A percentile compares a stretch with the other conserved stretches of the same genome.
Evolutionary conservation across 2,797 vertebrate species (phyloP).

Genomic region (Rhinella marina): DNA sequence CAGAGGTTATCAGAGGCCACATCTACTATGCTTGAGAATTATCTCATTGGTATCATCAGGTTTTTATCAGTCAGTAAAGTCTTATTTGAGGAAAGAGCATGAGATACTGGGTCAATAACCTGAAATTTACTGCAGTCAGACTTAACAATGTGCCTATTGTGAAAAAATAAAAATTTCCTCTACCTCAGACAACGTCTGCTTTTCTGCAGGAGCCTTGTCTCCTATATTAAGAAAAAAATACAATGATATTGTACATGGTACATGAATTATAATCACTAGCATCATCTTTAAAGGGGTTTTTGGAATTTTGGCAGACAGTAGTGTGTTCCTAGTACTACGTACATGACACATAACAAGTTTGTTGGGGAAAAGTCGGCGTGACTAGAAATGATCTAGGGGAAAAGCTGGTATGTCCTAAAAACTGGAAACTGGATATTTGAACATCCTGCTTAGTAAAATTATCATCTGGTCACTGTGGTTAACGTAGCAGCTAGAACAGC

Average conservation of each 20-base stretch:
- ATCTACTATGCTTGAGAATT: not conserved
- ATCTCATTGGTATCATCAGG: not conserved
- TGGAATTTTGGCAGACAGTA: not conserved
- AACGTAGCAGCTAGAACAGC: too few species aligned
- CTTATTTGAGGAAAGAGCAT: not conserved
- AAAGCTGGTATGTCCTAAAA: too few species aligned
- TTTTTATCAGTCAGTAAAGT: not conserved
- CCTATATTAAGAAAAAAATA: not conserved
- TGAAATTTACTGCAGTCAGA: not conserved
- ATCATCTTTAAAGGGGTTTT: not conserved
- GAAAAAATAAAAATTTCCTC: conserved; percentile 22
- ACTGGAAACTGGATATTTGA: too few species aligned
- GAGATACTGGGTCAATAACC: not conserved
- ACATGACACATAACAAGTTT: not conserved
- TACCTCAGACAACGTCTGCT: not conserved
- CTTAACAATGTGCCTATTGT: not conserved
- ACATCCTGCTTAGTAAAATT: too few species aligned
- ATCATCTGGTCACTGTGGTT: too few species aligned
- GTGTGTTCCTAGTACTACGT: not conserved
- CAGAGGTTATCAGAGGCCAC: not conserved
- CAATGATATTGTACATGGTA: not conserved
- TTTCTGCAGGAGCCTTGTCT: not conserved
- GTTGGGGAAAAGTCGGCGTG: too few species aligned
- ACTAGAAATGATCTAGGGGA: too few species aligned
- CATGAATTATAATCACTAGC: not conserved